Evolutionary conservation across 2,888 invertebrate species (phyloP), one percentile per base, ranked within the genome.

Genomic region (Chaetogeoica ovagalla): DNA sequence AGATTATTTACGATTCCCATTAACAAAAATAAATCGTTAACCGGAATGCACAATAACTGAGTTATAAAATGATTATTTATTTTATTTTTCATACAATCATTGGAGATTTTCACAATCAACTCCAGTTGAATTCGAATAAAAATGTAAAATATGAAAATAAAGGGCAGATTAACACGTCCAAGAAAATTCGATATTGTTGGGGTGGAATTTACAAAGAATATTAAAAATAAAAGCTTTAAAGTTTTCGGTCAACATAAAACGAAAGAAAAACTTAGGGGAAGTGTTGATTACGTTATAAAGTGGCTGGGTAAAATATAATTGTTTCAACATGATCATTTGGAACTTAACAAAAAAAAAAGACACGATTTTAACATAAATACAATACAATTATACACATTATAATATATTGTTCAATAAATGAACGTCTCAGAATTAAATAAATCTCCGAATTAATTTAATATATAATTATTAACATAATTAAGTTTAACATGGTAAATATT

Each of bases 1-100:
- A 62, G 48, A 21, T 43, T 19, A 70, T 43, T 30, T 62, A 62
- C n/a, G 62, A 30, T 62, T 23, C 52, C 15, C 11, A 15, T 19
- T 73, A 13, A 48, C 48, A 73, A 52, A 52, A 62, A n/a, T 62
- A 73, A 52, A 60, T 71, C 8, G 30, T 73, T 13, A 59, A 72
- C 30, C 19, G 13, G 48, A 60, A 62, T 72, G 19, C 48, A 72
- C 60, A 72, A 23, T 72, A 48, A n/a, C n/a, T n/a, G n/a, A n/a
- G n/a, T n/a, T n/a, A n/a, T n/a, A n/a, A n/a, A n/a, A n/a, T n/a
- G n/a, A n/a, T n/a, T n/a, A n/a, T n/a, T n/a, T n/a, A n/a, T n/a
- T n/a, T 43, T 43, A 63, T 63, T 52, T 55, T 55, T 15, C 11
- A 11, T 66, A 30, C 9, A 63, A n/a, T 55, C 15, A 63, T 63